Evolutionary conservation across 1,140 invertebrate genomes (phyloP).

Genomic region (Mactra quadrangularis): DNA sequence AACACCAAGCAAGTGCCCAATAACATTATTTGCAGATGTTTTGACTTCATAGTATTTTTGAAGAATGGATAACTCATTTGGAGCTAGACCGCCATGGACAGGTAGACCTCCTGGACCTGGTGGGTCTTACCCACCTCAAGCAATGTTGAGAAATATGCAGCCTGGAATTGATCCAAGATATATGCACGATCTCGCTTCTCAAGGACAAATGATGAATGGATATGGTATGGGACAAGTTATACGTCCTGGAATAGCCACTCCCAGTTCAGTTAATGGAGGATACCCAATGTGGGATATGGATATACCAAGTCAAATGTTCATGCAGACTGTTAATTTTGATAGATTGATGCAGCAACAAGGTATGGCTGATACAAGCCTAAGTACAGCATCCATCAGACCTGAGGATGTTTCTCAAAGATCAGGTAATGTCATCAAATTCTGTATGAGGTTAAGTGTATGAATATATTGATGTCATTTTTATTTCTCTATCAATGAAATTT

Average conservation of each 20-base stretch:
- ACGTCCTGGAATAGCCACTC: constrained; percentile 16
- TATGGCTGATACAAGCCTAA: neutral
- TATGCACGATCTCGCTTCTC: neutral
- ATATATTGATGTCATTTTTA: too few relatives aligned
- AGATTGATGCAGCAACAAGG: constrained; percentile 37
- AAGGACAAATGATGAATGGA: constrained; percentile 33
- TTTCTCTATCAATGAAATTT: too few relatives aligned
- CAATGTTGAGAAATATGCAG: neutral
- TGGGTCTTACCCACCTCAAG: neutral
- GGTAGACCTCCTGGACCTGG: neutral
- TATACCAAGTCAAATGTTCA: constrained; percentile 58
- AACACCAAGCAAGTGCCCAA: too few relatives aligned
- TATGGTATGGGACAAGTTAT: constrained; percentile 8
- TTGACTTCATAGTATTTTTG: too few relatives aligned
- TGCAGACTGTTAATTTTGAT: constrained; percentile 61
- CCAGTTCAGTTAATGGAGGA: constrained; percentile 28
- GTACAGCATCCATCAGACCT: constrained; percentile 1
- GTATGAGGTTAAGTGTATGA: too few relatives aligned
- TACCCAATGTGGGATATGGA: constrained; percentile 55
- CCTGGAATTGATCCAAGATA: constrained; percentile 20
- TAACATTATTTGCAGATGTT: too few relatives aligned
- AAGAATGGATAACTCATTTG: constrained; percentile 53
- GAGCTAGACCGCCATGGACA: constrained; percentile 34
- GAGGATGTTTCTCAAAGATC: constrained; percentile 7
- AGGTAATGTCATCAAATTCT: neutral